phyloP scores from a whole-genome alignment of 2,888 invertebrate species.

The Perizoma affinitatum region DNA sequence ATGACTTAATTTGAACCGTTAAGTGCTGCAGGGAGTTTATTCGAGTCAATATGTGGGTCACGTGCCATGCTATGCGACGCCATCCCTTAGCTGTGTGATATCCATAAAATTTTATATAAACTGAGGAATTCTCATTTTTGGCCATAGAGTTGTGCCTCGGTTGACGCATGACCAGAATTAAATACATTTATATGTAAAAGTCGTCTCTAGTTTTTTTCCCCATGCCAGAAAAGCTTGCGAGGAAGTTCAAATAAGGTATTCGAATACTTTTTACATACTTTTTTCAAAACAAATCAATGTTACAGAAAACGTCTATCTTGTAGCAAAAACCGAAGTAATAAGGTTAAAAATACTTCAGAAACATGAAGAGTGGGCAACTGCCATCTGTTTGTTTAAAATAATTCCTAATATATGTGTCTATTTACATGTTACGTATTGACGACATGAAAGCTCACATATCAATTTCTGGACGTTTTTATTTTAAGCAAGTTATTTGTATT shows the following conservation, averaged over 20 bases:
- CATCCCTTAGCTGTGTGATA: slow-evolving; percentile 39
- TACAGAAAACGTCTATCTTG: neutral
- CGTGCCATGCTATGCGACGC: slow-evolving; percentile 45
- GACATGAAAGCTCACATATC: neutral
- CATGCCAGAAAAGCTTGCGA: slow-evolving; percentile 18
- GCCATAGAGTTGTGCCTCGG: slow-evolving; percentile 17
- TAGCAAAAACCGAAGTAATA: slow-evolving; percentile 21
- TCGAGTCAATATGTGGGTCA: slow-evolving; percentile 53
- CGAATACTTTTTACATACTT: neutral
- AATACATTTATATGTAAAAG: slow-evolving; percentile 20
- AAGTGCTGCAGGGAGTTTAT: slow-evolving; percentile 36
- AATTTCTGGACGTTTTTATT: slow-evolving; percentile 13
- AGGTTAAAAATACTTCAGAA: slow-evolving; percentile 32
- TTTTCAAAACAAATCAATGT: slow-evolving; percentile 3
- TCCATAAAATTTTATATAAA: slow-evolving; percentile 20
- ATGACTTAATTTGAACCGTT: slow-evolving; percentile 31
- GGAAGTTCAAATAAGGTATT: slow-evolving; percentile 13
- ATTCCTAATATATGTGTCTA: slow-evolving; percentile 9
- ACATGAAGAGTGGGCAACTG: slow-evolving; percentile 22
- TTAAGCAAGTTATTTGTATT: slow-evolving; percentile 25
- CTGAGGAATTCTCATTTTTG: slow-evolving; percentile 18
- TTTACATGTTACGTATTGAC: slow-evolving; percentile 11
- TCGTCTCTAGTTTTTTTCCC: slow-evolving; percentile 20
- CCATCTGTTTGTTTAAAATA: slow-evolving; percentile 17
- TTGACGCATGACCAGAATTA: slow-evolving; percentile 36